phyloP scores from a whole-genome alignment of 2,113 vertebrate genomes.

The Taxidea taxus region DNA sequence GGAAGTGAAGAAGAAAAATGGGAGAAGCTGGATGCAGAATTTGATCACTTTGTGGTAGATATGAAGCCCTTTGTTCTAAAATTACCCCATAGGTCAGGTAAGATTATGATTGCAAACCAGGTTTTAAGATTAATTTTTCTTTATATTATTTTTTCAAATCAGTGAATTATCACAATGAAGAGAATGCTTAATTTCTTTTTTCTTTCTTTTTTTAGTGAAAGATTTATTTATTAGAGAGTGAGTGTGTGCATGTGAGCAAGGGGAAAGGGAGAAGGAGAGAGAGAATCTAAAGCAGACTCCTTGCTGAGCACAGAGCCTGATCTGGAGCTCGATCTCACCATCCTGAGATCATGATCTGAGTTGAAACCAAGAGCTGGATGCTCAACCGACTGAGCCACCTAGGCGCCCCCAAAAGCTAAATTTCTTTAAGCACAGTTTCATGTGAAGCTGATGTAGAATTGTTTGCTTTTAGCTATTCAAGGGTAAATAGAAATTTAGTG shows the following conservation, averaged over 20 bases:
- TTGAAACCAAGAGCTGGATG: neutral
- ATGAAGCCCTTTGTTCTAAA: conserved; percentile 95
- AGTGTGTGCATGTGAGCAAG: neutral
- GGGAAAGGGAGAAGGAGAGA: neutral
- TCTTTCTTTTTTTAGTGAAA: neutral
- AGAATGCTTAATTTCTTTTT: neutral
- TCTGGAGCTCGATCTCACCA: neutral
- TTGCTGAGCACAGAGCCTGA: neutral
- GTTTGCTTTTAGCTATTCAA: neutral
- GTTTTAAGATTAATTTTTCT: conserved; percentile 44
- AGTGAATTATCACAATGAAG: neutral
- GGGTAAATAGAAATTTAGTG: neutral
- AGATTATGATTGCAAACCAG: conserved; percentile 53
- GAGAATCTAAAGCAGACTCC: neutral
- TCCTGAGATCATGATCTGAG: neutral
- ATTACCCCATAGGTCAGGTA: conserved; percentile 88
- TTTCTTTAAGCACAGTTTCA: neutral
- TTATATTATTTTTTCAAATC: neutral
- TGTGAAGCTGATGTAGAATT: neutral
- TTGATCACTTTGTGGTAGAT: conserved; percentile 91
- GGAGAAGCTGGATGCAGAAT: conserved; percentile 90
- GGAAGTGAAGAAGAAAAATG: conserved; percentile 84
- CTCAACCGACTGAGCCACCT: neutral
- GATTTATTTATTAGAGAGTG: neutral
- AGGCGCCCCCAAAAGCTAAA: neutral